Evolutionary conservation across 1,140 invertebrate genomes (phyloP).

Genomic region (Ceratoteleas bidentatus): DNA sequence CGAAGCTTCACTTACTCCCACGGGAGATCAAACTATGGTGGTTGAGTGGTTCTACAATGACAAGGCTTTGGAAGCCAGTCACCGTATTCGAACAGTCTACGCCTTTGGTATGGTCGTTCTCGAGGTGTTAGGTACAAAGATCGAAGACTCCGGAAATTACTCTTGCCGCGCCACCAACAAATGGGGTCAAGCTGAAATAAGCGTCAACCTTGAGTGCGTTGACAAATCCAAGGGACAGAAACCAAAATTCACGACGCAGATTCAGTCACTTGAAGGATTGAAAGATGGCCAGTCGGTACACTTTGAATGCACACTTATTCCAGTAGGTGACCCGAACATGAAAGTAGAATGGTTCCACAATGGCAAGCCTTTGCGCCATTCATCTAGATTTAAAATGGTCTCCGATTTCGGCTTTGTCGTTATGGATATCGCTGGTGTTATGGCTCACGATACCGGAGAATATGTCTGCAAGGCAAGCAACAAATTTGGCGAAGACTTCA

Average conservation of each 20-base stretch:
- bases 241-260: conserved; percentile 93
- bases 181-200: conserved; percentile 93
- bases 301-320: conserved; percentile 95
- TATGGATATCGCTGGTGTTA: conserved; percentile 96
- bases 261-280: conserved; percentile 91
- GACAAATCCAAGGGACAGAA: conserved; percentile 92
- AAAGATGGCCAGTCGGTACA: conserved; percentile 96
- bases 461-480: conserved; percentile 94
- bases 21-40: conserved; percentile 97
- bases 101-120: conserved; percentile 97
- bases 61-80: conserved; percentile 92
- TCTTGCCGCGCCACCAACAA: conserved; percentile 94
- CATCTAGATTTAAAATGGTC: conserved; percentile 95
- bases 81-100: conserved; percentile 94
- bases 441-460: conserved; percentile 96
- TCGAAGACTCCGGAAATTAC: conserved; percentile 93
- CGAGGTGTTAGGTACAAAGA: conserved; percentile 94
- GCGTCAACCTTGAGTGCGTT: conserved; percentile 90
- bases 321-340: conserved; percentile 95
- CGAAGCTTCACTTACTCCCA: conserved; percentile 95
- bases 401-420: conserved; percentile 98
- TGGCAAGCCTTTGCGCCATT: conserved; percentile 91
- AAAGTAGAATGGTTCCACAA: conserved; percentile 98
- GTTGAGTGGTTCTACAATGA: conserved; percentile 99
- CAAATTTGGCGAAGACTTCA: conserved; percentile 94